Evolutionary conservation across 2,888 invertebrate genomes (phyloP).

Genomic region (Baccha elongata): DNA sequence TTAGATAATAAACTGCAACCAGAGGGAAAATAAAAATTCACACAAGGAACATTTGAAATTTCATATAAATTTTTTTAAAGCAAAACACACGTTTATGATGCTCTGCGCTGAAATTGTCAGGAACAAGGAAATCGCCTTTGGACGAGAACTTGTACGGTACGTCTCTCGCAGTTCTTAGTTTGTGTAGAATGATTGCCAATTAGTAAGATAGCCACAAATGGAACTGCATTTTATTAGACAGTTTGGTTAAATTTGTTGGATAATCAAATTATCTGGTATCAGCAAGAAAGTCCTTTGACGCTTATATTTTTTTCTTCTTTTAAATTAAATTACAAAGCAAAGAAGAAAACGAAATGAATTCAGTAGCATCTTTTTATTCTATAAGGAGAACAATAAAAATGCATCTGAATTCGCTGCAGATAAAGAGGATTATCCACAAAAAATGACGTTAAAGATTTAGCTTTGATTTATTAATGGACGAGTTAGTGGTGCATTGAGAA

Average conservation of each 20-base stretch:
- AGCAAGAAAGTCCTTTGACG: conserved; percentile 8
- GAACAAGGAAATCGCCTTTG: not conserved
- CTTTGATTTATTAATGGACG: conserved; percentile 21
- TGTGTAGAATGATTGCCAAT: conserved; percentile 39
- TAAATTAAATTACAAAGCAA: conserved; percentile 27
- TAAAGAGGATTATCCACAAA: conserved; percentile 33
- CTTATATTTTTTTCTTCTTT: conserved; percentile 1
- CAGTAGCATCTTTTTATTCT: not conserved
- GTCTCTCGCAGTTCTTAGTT: conserved; percentile 3
- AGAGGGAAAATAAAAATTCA: conserved; percentile 5
- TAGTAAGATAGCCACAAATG: conserved; percentile 17
- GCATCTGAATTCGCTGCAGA: conserved; percentile 32
- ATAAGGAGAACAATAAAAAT: not conserved
- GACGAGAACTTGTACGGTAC: not conserved
- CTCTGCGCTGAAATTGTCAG: not conserved
- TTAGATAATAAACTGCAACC: conserved; percentile 8
- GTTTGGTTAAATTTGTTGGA: conserved; percentile 8
- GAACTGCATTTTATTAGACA: conserved; percentile 26
- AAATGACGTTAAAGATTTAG: not conserved
- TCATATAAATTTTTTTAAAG: conserved; percentile 8
- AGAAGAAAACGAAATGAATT: conserved; percentile 13
- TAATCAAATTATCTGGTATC: conserved; percentile 2
- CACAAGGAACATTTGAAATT: conserved; percentile 21
- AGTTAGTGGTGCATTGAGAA: not conserved
- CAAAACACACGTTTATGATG: too few relatives aligned